A percentile compares a stretch with the other conserved stretches of the same genome.
Conservation (phyloP, 2,797 vertebrate genomes). For the Callimico goeldii region DNA sequence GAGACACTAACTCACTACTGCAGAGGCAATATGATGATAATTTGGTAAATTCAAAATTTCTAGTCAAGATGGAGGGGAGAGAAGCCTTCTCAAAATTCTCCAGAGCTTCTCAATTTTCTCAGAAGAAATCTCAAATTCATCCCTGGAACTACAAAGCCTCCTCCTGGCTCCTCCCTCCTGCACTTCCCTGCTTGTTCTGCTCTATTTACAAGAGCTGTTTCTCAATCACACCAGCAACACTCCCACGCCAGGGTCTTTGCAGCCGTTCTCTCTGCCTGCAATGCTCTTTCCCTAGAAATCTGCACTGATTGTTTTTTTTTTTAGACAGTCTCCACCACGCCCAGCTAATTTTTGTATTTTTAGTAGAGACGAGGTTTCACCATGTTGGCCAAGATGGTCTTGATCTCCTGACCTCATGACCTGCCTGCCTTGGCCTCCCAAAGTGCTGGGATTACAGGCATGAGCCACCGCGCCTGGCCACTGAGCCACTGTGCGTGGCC, state of each 20-base stretch:
- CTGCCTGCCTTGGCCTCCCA: too few relatives aligned
- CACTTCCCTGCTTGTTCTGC: background rate
- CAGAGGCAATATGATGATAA: background rate
- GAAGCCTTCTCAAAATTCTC: background rate
- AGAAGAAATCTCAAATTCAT: background rate
- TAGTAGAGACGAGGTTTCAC: too few relatives aligned
- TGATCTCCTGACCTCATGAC: too few relatives aligned
- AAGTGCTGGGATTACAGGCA: too few relatives aligned
- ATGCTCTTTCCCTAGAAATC: background rate
- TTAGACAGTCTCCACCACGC: too few relatives aligned
- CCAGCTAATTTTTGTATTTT: too few relatives aligned
- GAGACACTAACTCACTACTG: background rate
- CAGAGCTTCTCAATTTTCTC: background rate
- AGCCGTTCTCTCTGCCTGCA: background rate
- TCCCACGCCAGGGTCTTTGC: background rate
- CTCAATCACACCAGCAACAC: background rate
- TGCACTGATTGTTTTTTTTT: background rate
- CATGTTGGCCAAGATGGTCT: too few relatives aligned
- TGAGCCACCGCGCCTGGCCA: too few relatives aligned
- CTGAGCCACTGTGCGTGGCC: fast-evolving
- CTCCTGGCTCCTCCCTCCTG: background rate
- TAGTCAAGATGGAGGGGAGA: background rate
- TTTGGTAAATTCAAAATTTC: background rate
- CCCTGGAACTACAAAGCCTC: background rate
- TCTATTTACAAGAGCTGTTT: background rate